Evolutionary conservation across 2,888 invertebrate genomes (phyloP), one percentile per base, ranked within the genome.

Genomic region (Sarcophaga carnaria): DNA sequence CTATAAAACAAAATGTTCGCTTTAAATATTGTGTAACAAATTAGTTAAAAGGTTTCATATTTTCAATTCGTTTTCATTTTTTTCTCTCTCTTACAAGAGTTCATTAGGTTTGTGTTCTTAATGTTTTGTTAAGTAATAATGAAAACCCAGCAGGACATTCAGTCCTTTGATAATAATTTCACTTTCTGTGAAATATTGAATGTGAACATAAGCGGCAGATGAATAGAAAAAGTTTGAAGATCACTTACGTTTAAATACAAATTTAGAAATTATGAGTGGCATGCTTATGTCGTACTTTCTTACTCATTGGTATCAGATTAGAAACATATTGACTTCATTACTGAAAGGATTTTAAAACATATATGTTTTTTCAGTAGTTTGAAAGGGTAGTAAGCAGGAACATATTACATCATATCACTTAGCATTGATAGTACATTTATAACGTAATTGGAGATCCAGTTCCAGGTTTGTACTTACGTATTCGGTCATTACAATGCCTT

Each of bases 21-120:
- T 79, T 27, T 62, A 78, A 80, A 85, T 88, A 77, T 88, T 83
- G 88, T 88, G 80, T 86, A 83, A 83, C 85, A 85, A 85, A 88
- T 85, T 88, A 83, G 85, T 85, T 81, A 17, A 83, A 80, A 86
- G 78, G 79, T 83, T 86, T 83, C 80, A 6, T 78, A 63, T 77
- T 83, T n/a, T 37, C 37, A 37, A 37, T 37, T 37, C 37, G 37
- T 37, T 37, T 37, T 37, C 37, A 49, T 22, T 11, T 69, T 20
- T 22, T 22, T 22, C 22, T 22, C 22, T 22, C 27, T 64, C 14
- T 64, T 20, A 10, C 45, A 37, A 37, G 37, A 8, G 8, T 37
- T 37, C 37, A 37, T 37, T 37, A 37, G 37, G 37, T 37, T 37
- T 37, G 8, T 10, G 37, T 37, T 37, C 37, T 17, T 59, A 17